Evolutionary conservation across 2,797 vertebrate species (phyloP), one percentile per base, ranked within the genome.

Genomic region (Eidolon dupreanum): DNA sequence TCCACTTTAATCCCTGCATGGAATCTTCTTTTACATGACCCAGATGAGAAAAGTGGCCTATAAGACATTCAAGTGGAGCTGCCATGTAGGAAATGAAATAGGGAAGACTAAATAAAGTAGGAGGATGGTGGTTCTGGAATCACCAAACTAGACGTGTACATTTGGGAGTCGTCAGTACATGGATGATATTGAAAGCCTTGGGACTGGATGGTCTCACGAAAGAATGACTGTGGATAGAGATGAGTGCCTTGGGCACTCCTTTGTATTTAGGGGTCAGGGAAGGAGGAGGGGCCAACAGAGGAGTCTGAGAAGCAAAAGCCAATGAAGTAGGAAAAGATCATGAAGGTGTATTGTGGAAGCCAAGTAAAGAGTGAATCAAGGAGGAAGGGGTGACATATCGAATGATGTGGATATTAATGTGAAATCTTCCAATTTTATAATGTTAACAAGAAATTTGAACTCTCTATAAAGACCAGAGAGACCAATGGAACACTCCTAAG

Each of bases 371-470:
- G 28, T 75, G 3, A 68, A 12, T 87, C 63, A 57, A 71, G 22
- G 26, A 36, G 63, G 24, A 43, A 71, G 43, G 20, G 9, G 36
- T 77, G 36, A 77, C 28, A 17, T 33, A 2, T 33, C 38, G 68
- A 93, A 8, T 51, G 36, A 20, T 61, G 17, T 36, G 77, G 22
- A 51, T 41, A 86, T 71, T 82, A n/a, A 71, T 82, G 20, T 93
- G 53, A 75, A 82, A 87, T 49, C 13, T 68, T 11, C 33, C 31
- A 70, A 41, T 68, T 75, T 55, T 36, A 15, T 38, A 28, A 55
- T 46, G 6, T 38, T 36, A 74, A 26, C 11, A 85, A 68, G 3
- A 95, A 71, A 59, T 61, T 11, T 31, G 86, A 65, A 33, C 31
- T 71, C 71, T 31, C 84, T 20, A 41, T 55, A 68, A 73, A 51